Percentiles rank a stretch among this genome's conserved stretches.
phyloP scores from a whole-genome alignment of 2,797 vertebrate genomes.

The Protonibea diacanthus region DNA sequence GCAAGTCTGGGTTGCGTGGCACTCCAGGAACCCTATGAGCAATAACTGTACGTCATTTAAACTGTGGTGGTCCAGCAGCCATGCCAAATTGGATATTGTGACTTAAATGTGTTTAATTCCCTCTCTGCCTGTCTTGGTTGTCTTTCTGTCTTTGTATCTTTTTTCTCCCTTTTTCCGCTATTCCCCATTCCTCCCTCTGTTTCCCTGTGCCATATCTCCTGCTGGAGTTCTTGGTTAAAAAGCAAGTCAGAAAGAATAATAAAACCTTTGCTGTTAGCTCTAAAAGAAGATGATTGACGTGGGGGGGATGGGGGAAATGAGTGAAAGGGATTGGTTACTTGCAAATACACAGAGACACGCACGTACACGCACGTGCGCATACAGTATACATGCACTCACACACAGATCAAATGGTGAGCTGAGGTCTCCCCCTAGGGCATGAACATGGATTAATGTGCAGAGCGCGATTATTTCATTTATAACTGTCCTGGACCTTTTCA shows the following conservation, averaged over 20 bases:
- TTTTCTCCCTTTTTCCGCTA: not conserved
- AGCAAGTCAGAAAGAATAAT: constrained; percentile 48
- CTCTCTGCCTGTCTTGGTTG: constrained; percentile 3
- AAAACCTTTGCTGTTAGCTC: constrained; percentile 33
- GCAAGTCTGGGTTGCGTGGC: constrained; percentile 20
- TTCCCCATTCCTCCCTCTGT: constrained; percentile 4
- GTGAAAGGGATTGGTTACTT: constrained; percentile 28
- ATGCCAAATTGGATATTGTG: constrained; percentile 31
- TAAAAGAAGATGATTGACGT: constrained; percentile 47
- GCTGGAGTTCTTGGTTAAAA: constrained; percentile 38
- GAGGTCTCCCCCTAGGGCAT: constrained; percentile 71
- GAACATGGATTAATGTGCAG: constrained; percentile 82
- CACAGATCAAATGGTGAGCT: constrained; percentile 72
- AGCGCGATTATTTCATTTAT: constrained; percentile 84
- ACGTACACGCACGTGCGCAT: constrained; percentile 17
- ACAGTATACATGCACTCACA: constrained; percentile 49
- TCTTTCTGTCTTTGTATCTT: constrained; percentile 8
- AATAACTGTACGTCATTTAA: constrained; percentile 46
- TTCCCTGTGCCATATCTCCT: constrained; percentile 2
- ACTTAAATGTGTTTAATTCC: constrained; percentile 34
- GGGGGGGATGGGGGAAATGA: not conserved
- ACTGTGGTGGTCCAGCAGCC: constrained; percentile 37
- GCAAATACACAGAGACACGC: constrained; percentile 29
- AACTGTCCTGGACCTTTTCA: constrained; percentile 84
- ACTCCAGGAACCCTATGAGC: constrained; percentile 45